Conservation (phyloP, 2,888 invertebrate species). For the Argynnis bischoffii region DNA sequence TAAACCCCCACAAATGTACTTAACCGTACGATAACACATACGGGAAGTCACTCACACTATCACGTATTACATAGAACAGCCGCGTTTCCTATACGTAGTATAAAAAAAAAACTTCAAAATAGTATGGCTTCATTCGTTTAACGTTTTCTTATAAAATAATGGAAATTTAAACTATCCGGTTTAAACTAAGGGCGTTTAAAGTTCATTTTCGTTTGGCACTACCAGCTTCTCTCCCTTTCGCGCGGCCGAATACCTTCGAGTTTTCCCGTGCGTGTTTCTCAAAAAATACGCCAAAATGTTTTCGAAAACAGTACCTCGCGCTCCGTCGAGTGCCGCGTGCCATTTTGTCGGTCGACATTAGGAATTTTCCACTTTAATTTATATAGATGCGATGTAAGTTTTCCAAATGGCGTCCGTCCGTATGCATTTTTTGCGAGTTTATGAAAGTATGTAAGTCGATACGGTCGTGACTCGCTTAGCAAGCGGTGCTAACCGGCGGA, state of each 20-base stretch:
- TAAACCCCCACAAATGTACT: conserved; percentile 54
- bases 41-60: conserved; percentile 71
- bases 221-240: conserved; percentile 61
- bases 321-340: conserved; percentile 72
- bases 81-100: conserved; percentile 67
- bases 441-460: conserved; percentile 69
- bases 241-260: conserved; percentile 79
- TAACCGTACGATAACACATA: conserved; percentile 66
- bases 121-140: conserved; percentile 69
- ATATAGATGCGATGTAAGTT: conserved; percentile 68
- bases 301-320: conserved; percentile 81
- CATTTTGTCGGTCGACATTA: conserved; percentile 70
- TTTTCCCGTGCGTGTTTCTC: conserved; percentile 80
- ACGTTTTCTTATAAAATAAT: conserved; percentile 48
- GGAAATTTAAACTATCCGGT: conserved; percentile 62
- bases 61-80: conserved; percentile 76
- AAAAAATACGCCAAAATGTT: conserved; percentile 82
- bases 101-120: conserved; percentile 78
- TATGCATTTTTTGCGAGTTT: conserved; percentile 74
- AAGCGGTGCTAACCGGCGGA: conserved; percentile 55
- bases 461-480: conserved; percentile 61
- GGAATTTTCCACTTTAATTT: conserved; percentile 85
- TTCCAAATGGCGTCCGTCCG: conserved; percentile 76
- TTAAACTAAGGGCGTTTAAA: conserved; percentile 58
- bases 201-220: conserved; percentile 61